Evolutionary conservation across 1,140 invertebrate species (phyloP).

Genomic region (Daktulosphaira vitifoliae): DNA sequence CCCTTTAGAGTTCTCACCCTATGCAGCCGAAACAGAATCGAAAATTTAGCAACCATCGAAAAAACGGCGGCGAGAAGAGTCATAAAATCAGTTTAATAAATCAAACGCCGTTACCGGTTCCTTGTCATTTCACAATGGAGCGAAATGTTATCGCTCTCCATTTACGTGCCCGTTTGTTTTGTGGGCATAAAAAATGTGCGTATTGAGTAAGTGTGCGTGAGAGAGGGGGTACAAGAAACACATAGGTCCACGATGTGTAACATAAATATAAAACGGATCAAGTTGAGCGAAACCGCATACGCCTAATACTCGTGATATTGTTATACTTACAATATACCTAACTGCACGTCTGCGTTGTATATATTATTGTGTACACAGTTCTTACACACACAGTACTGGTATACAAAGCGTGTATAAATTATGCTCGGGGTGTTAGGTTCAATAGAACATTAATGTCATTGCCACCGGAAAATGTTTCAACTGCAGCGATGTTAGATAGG

Average conservation of each 20-base stretch:
- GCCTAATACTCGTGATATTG: slow-evolving; percentile 1
- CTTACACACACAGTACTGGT: background rate
- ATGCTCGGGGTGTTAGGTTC: slow-evolving; percentile 13
- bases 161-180: no score
- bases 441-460: slow-evolving; percentile 26
- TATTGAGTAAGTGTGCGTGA: slow-evolving; percentile 5
- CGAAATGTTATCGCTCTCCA: slow-evolving; percentile 23
- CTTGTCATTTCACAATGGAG: slow-evolving; percentile 26
- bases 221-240: background rate
- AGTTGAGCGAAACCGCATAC: slow-evolving; percentile 25
- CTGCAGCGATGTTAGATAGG: no score
- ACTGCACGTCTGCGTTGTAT: background rate
- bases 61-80: slow-evolving; percentile 17
- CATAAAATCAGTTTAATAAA: slow-evolving; percentile 33
- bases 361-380: background rate
- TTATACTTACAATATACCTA: slow-evolving; percentile 1
- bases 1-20: slow-evolving; percentile 30
- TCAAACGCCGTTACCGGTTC: slow-evolving; percentile 32
- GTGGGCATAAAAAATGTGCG: no score
- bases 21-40: background rate
- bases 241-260: background rate
- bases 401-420: no score
- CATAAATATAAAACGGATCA: slow-evolving; percentile 25
- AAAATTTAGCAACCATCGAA: slow-evolving; percentile 32
- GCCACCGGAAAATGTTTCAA: no score